Base-by-base conservation (phyloP, 2,113 vertebrate species). In the Etheostoma cragini region DNA sequence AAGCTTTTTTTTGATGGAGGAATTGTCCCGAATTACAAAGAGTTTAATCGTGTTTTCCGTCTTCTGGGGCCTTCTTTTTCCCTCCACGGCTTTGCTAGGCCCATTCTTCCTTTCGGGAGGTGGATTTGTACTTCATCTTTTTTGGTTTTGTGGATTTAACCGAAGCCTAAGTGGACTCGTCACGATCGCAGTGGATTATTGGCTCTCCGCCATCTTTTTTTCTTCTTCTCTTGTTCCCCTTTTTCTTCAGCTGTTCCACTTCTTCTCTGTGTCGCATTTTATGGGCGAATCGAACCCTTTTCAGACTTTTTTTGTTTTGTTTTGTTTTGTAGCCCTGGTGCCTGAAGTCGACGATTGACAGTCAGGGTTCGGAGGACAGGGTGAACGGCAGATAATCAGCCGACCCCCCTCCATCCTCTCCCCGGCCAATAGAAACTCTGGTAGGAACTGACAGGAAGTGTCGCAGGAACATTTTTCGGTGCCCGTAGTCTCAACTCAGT, bases 291-390 rank as follows among this genome's bases (percentile, higher is more conserved):
- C 16, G 12, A 8, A 52, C 54, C 24, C 21, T 65, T 38, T 38
- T 66, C 64, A 15, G 71, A 68, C 47, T 35, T 38, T 0, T 33
- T 42, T 66, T 47, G n/a, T 30, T 61, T 30, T 57, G 1, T 26
- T 26, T 26, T 16, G 68, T 87, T 78, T 68, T 53, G 80, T 83
- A 65, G 33, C 89, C 88, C 88, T 71, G 87, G 85, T 90, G 87
- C 87, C 89, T 90, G 90, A 90, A 89, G 86, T 80, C 61, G 63
- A 78, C 66, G 71, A 85, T 52, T 90, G 89, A 85, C 88, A 85
- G 92, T 92, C 86, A 91, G 87, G 89, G 83, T 87, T 89, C 57
- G 83, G 83, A 81, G 92, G 89, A 78, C 83, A 82, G 83, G 90
- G 85, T 88, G 76, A 82, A 67, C 4, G 76, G 71, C 87, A 82